Conservation (phyloP, 1,140 invertebrate species). For the Lethocerus indicus region DNA sequence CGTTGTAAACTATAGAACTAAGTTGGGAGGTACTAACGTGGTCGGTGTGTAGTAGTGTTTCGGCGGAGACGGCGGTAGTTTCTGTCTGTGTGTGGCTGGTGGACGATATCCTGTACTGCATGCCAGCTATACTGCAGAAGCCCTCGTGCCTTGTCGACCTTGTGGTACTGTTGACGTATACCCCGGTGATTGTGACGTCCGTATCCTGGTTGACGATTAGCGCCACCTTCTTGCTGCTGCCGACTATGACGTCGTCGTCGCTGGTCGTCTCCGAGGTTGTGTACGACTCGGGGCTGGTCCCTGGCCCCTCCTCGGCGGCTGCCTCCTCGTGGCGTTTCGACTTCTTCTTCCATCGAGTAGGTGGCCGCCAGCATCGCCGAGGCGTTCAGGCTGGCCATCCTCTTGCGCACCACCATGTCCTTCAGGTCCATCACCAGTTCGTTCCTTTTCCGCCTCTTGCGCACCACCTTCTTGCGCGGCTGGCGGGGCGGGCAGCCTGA, state of each 20-base stretch:
- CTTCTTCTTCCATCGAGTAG: conserved; percentile 49
- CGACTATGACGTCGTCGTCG: conserved; percentile 16
- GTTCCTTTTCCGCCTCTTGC: conserved; percentile 32
- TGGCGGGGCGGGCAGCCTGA: too few species aligned
- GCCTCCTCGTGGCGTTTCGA: conserved; percentile 13
- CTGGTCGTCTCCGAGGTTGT: conserved; percentile 8
- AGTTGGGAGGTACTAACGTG: too few species aligned
- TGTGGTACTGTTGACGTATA: conserved; percentile 55
- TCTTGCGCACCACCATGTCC: conserved; percentile 71
- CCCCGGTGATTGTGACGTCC: conserved; percentile 69
- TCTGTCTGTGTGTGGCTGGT: conserved; percentile 62
- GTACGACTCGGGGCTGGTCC: conserved; percentile 8
- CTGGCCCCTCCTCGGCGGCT: conserved; percentile 8
- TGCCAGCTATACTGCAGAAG: conserved; percentile 60
- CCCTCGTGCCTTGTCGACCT: conserved; percentile 58
- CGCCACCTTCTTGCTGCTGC: conserved; percentile 32
- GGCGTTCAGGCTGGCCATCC: conserved; percentile 86
- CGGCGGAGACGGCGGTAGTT: conserved; percentile 51
- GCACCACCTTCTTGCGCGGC: conserved; percentile 21
- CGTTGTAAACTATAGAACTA: too few species aligned
- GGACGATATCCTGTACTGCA: conserved; percentile 64
- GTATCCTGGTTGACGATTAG: conserved; percentile 66
- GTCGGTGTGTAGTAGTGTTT: conserved; percentile 30
- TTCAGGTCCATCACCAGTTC: conserved; percentile 68
- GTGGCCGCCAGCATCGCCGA: conserved; percentile 81